A percentile compares a stretch with the other conserved stretches of the same genome.
Conservation (phyloP, 2,113 vertebrate species). For the Trogon melanurus region DNA sequence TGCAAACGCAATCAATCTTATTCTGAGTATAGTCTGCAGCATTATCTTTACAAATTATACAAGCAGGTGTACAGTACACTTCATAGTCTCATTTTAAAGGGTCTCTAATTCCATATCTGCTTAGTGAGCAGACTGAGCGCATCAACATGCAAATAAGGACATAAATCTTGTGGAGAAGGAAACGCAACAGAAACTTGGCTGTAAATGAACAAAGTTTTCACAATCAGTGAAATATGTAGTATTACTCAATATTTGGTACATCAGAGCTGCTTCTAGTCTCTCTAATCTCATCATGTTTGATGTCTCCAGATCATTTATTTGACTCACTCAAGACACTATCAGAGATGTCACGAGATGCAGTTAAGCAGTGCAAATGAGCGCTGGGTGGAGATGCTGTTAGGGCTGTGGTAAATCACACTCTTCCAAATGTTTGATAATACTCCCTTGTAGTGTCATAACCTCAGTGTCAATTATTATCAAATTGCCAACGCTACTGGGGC, state of each 20-base stretch:
- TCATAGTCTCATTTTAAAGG: constrained; percentile 14
- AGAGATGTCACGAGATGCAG: background rate
- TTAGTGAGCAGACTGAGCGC: background rate
- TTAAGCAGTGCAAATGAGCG: background rate
- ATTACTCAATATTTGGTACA: background rate
- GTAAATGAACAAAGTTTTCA: constrained; percentile 18
- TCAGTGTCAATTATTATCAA: background rate
- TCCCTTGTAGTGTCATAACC: background rate
- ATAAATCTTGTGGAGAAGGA: constrained; percentile 31
- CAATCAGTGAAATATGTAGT: background rate
- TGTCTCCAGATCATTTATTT: background rate
- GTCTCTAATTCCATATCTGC: constrained; percentile 2
- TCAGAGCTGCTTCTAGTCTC: background rate
- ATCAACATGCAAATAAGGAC: constrained; percentile 40
- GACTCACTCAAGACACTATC: background rate
- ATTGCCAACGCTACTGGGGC: background rate
- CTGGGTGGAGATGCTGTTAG: background rate
- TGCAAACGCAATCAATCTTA: background rate
- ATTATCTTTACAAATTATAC: background rate
- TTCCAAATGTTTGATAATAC: constrained; percentile 14
- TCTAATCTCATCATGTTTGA: background rate
- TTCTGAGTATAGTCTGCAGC: background rate
- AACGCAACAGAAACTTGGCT: background rate
- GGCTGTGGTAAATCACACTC: background rate
- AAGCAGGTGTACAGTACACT: background rate